Percentiles rank a stretch among this genome's conserved stretches.
Evolutionary conservation across 2,888 invertebrate species (phyloP).

Genomic region (Drosophila bunnanda): DNA sequence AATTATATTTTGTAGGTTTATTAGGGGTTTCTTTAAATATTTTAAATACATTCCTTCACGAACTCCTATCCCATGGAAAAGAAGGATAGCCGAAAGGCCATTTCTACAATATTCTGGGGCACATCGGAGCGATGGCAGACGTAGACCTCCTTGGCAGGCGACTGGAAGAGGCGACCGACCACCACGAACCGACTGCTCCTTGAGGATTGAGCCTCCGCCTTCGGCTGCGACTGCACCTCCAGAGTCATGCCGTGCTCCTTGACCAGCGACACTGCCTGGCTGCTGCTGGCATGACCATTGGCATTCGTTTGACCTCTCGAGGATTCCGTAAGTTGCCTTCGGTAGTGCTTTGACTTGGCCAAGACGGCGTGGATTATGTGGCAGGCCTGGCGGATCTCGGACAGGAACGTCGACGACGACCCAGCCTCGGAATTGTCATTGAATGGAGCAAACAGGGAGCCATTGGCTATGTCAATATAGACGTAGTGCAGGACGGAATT

Average conservation of each 20-base stretch:
- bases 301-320: constrained; percentile 1
- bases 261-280: constrained; percentile 88
- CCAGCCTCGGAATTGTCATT: constrained; percentile 78
- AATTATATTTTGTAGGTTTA: neutral
- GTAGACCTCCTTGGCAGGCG: constrained; percentile 92
- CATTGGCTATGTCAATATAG: constrained; percentile 78
- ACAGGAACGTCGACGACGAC: constrained; percentile 86
- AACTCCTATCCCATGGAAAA: constrained; percentile 76
- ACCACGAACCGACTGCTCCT: constrained; percentile 77
- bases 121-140: constrained; percentile 94
- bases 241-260: constrained; percentile 94
- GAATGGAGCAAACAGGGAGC: constrained; percentile 72
- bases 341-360: constrained; percentile 86
- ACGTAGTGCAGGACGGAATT: constrained; percentile 80
- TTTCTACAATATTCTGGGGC: constrained; percentile 94
- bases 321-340: constrained; percentile 34
- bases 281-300: constrained; percentile 30
- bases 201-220: constrained; percentile 58
- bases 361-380: constrained; percentile 90
- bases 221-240: constrained; percentile 84
- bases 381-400: constrained; percentile 89
- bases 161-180: constrained; percentile 90
- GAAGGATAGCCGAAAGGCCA: constrained; percentile 91
- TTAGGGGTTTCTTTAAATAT: neutral
- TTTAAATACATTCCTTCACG: neutral